These are phyloP conservation scores for Epizoanthus scotinus DNA, from an alignment of 92 coral and sea anemone genomes.

Conservation along the genomic window DNA sequence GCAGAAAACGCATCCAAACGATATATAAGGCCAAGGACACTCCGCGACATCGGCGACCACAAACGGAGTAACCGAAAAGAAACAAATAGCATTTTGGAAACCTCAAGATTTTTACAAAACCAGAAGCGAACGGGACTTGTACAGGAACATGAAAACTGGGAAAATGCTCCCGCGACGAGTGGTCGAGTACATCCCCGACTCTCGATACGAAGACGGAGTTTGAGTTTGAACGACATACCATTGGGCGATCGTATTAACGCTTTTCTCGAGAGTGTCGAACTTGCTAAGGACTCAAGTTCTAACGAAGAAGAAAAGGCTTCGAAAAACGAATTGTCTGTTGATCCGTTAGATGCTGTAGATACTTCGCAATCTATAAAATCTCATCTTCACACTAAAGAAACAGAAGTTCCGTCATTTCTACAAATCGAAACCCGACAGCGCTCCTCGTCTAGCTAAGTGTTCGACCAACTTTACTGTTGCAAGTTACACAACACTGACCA, in stretches of 20 bases:
- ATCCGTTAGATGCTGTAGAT: no score
- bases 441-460: no score
- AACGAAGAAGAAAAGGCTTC: constrained; percentile 12
- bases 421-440: no score
- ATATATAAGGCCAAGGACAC: background rate
- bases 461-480: no score
- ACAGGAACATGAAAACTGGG: background rate
- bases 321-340: no score
- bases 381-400: no score
- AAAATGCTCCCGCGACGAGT: background rate
- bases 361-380: no score
- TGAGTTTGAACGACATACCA: constrained; percentile 36
- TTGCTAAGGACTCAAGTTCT: constrained; percentile 8
- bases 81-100: background rate
- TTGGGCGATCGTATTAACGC: constrained; percentile 26
- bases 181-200: background rate
- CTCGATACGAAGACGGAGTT: constrained; percentile 27
- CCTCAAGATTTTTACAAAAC: background rate
- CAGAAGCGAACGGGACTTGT: constrained; percentile 4
- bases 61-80: background rate
- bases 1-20: background rate
- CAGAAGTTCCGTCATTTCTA: no score
- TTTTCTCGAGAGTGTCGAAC: constrained; percentile 30
- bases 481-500: no score
- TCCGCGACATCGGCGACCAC: background rate